These are phyloP conservation scores for Anas acuta DNA, from an alignment of 2,797 vertebrate genomes.

Conservation along the genomic window DNA sequence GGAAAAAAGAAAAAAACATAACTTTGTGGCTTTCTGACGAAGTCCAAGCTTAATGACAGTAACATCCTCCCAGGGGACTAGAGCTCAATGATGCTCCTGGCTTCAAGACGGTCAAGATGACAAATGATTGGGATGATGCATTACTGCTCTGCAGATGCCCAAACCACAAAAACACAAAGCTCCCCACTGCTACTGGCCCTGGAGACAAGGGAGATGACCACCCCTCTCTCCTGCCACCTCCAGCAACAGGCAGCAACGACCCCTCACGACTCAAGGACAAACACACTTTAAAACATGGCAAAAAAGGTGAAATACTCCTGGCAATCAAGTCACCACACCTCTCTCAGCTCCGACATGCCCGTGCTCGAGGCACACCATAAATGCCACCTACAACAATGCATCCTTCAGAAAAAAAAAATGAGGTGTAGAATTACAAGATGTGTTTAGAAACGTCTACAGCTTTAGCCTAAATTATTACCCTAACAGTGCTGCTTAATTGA, in stretches of 20 bases:
- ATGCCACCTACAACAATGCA: accelerated
- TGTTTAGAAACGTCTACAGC: not conserved
- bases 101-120: not conserved
- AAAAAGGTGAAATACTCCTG: not conserved
- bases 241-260: not conserved
- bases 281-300: not conserved
- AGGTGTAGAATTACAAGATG: not conserved
- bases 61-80: not conserved
- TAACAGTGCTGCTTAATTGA: not conserved
- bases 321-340: not conserved
- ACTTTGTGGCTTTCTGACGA: not conserved
- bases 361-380: not conserved
- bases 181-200: not conserved
- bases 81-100: not conserved
- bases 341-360: accelerated
- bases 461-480: not conserved
- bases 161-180: not conserved
- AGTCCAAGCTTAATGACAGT: not conserved
- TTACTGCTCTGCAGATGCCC: not conserved
- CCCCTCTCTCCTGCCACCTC: not conserved
- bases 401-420: not conserved
- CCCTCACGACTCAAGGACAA: not conserved
- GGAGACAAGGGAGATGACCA: not conserved
- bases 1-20: not conserved
- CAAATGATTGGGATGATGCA: not conserved